Conservation (phyloP, 2,888 invertebrate genomes). For the Copidosoma aretas region DNA sequence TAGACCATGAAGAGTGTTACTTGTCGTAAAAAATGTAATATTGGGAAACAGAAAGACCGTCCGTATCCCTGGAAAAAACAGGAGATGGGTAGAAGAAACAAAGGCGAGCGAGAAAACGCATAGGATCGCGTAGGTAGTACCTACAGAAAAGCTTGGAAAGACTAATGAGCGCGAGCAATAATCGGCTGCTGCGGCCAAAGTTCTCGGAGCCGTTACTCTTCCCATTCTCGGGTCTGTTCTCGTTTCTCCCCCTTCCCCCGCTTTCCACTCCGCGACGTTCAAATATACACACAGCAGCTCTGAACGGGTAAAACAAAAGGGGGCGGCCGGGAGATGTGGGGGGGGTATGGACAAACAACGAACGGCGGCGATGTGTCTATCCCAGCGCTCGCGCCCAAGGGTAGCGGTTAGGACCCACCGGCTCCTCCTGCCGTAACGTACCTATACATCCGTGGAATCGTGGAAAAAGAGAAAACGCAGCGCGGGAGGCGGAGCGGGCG, state of each 20-base stretch:
- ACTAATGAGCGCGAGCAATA: constrained; percentile 36
- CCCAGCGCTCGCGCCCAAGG: constrained; percentile 48
- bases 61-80: neutral
- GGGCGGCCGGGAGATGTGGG: too few species aligned
- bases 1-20: too few species aligned
- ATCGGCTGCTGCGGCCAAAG: constrained; percentile 26
- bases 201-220: constrained; percentile 6
- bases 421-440: constrained; percentile 27
- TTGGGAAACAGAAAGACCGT: constrained; percentile 3
- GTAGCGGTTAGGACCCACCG: constrained; percentile 43
- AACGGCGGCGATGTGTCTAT: constrained; percentile 59
- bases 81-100: neutral
- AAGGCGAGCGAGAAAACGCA: neutral
- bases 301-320: constrained; percentile 56
- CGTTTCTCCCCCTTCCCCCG: constrained; percentile 15
- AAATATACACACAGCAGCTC: constrained; percentile 51
- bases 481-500: constrained; percentile 39
- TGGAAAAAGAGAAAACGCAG: constrained; percentile 40
- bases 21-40: too few species aligned
- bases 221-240: constrained; percentile 6
- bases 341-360: constrained; percentile 53
- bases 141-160: constrained; percentile 12
- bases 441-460: neutral
- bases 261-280: constrained; percentile 47
- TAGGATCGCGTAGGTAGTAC: too few species aligned